Conservation (phyloP, 1,140 invertebrate genomes). For the Chionoecetes opilio region DNA sequence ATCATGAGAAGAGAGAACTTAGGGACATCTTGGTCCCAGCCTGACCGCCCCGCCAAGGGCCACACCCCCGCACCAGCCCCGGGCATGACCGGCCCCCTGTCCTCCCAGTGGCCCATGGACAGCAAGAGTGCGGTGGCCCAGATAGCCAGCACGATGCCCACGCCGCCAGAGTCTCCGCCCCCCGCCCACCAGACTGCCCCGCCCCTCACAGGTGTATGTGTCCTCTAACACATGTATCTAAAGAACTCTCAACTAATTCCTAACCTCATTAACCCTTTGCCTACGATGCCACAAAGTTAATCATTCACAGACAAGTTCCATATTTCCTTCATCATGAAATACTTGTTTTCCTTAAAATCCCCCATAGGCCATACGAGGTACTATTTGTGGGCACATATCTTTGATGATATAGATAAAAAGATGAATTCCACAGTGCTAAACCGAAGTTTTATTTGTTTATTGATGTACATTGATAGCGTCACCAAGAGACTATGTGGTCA, state of each 20-base stretch:
- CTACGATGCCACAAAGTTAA: too few relatives aligned
- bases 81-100: constrained; percentile 3
- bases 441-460: too few relatives aligned
- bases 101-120: constrained; percentile 19
- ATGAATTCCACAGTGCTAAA: too few relatives aligned
- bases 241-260: not conserved
- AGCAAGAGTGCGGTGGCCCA: constrained; percentile 56
- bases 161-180: constrained; percentile 65
- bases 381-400: too few relatives aligned
- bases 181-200: not conserved
- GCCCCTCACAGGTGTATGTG: not conserved
- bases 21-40: constrained; percentile 59
- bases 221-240: not conserved
- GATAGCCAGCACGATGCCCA: constrained; percentile 67
- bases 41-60: constrained; percentile 60
- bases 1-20: constrained; percentile 47
- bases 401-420: too few relatives aligned
- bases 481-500: too few relatives aligned
- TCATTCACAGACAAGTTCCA: too few relatives aligned
- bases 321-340: not conserved
- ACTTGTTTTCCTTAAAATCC: not conserved
- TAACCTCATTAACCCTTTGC: too few relatives aligned
- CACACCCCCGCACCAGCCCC: constrained; percentile 34
- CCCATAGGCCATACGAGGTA: not conserved
- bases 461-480: too few relatives aligned